Conservation (phyloP, 2,888 invertebrate species). For the Tetheella fluctuosa region DNA sequence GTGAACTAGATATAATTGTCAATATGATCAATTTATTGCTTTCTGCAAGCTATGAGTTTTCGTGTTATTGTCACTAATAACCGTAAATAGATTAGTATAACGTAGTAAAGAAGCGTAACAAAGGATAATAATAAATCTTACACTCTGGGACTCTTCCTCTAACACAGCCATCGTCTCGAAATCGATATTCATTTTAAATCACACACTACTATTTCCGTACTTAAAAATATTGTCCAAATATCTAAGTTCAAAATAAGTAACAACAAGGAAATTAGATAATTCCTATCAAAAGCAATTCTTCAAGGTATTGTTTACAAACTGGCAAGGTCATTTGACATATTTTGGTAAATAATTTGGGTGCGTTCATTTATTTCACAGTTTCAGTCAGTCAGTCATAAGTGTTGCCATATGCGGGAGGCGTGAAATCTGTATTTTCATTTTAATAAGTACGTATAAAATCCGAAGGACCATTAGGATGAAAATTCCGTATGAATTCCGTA, state of each 20-base stretch:
- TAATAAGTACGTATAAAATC: no score
- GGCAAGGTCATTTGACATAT: slow-evolving; percentile 88
- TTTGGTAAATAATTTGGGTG: slow-evolving; percentile 60
- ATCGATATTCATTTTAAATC: slow-evolving; percentile 79
- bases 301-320: slow-evolving; percentile 91
- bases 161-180: slow-evolving; percentile 86
- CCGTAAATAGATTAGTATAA: slow-evolving; percentile 31
- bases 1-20: slow-evolving; percentile 19
- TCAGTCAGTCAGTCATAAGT: not conserved
- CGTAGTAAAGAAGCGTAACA: slow-evolving; percentile 47
- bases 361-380: slow-evolving; percentile 33
- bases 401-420: no score
- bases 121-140: slow-evolving; percentile 70
- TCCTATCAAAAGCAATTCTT: slow-evolving; percentile 70
- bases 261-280: slow-evolving; percentile 81
- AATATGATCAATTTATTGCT: slow-evolving; percentile 13
- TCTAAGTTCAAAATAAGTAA: slow-evolving; percentile 57
- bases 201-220: slow-evolving; percentile 19
- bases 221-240: slow-evolving; percentile 10
- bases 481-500: no score
- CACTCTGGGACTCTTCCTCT: slow-evolving; percentile 85
- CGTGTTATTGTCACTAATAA: not conserved
- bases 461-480: no score
- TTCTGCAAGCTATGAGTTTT: not conserved
- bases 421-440: no score